Evolutionary conservation across 1,140 invertebrate species (phyloP).

Genomic region (Metaphire vulgaris): DNA sequence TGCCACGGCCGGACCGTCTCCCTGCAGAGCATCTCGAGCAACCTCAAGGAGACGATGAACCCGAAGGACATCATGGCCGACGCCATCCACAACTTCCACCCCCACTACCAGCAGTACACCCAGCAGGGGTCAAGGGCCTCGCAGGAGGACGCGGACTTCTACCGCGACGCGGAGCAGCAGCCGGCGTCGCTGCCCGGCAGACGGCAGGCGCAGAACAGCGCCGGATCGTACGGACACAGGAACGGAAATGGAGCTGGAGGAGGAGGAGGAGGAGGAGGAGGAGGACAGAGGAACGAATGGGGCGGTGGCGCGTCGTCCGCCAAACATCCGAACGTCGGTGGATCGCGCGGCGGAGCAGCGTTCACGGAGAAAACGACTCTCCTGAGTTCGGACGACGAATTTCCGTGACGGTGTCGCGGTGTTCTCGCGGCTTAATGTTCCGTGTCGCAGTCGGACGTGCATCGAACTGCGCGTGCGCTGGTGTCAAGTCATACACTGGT

Average conservation of each 20-base stretch:
- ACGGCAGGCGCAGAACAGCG: background rate
- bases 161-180: background rate
- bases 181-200: background rate
- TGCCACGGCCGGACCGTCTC: slow-evolving; percentile 63
- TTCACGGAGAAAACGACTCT: slow-evolving; percentile 80
- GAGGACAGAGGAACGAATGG: too few species aligned
- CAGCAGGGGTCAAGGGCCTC: slow-evolving; percentile 62
- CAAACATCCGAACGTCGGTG: background rate
- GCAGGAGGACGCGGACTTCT: background rate
- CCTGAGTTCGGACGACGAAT: slow-evolving; percentile 92
- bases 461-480: too few species aligned
- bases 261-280: background rate
- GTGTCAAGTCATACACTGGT: too few species aligned
- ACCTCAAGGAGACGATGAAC: slow-evolving; percentile 99
- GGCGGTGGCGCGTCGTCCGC: too few species aligned
- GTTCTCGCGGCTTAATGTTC: too few species aligned
- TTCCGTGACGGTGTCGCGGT: slow-evolving; percentile 76
- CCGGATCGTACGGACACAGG: background rate
- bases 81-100: slow-evolving; percentile 99
- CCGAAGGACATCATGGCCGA: slow-evolving; percentile 99
- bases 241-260: background rate
- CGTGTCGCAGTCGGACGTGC: too few species aligned
- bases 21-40: slow-evolving; percentile 97
- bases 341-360: background rate
- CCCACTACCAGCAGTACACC: slow-evolving; percentile 99